phyloP scores from a whole-genome alignment of 2,888 invertebrate species.

The Phrixothrix hirtus region DNA sequence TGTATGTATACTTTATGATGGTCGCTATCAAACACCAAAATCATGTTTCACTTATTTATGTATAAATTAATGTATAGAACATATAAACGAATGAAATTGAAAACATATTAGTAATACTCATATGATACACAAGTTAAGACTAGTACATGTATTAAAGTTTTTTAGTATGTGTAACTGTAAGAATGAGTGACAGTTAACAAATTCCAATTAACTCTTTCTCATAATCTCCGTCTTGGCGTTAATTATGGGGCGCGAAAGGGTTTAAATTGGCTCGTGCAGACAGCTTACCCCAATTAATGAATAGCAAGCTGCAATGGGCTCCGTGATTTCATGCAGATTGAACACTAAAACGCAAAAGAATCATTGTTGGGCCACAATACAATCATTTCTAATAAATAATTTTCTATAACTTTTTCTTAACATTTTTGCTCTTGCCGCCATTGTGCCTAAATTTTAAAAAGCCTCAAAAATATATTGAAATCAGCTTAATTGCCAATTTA shows the following conservation, averaged over 20 bases:
- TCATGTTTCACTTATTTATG: too few species aligned
- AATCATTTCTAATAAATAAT: constrained; percentile 35
- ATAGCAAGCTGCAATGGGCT: constrained; percentile 43
- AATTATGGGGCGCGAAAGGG: constrained; percentile 47
- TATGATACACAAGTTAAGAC: too few species aligned
- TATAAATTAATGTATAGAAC: too few species aligned
- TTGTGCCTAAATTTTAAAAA: not conserved
- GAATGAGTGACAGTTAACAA: constrained; percentile 45
- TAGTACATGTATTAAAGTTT: too few species aligned
- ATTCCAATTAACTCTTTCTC: constrained; percentile 54
- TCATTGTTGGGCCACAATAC: constrained; percentile 15
- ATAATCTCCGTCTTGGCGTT: constrained; percentile 51
- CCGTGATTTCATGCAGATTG: constrained; percentile 46
- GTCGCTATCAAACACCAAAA: too few species aligned
- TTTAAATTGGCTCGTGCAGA: constrained; percentile 50
- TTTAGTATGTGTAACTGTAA: constrained; percentile 36
- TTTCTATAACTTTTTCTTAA: constrained; percentile 13
- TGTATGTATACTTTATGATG: too few species aligned
- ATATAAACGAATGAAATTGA: too few species aligned
- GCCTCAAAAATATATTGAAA: not conserved
- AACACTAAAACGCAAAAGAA: constrained; percentile 42
- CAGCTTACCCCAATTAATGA: constrained; percentile 49
- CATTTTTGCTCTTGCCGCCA: constrained; percentile 3
- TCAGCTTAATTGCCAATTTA: not conserved
- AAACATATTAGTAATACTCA: too few species aligned